Conservation (phyloP, 2,888 invertebrate species). For the Nomada fucata region DNA sequence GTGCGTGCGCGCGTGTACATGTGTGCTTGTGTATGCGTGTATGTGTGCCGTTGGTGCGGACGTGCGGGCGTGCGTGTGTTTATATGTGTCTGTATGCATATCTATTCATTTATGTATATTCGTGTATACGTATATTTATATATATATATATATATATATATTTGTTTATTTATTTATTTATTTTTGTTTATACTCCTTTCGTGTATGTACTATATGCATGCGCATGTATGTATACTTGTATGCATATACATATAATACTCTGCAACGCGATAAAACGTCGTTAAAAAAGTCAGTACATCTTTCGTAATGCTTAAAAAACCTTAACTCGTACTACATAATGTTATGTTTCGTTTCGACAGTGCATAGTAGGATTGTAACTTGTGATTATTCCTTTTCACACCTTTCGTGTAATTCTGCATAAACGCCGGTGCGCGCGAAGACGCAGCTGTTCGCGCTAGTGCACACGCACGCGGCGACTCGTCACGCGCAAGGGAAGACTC, state of each 20-base stretch:
- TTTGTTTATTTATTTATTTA: constrained; percentile 53
- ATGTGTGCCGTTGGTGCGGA: neutral
- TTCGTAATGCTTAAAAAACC: constrained; percentile 71
- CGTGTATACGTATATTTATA: constrained; percentile 35
- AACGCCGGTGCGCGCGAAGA: constrained; percentile 4
- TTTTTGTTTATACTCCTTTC: constrained; percentile 47
- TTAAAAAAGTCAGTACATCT: constrained; percentile 73
- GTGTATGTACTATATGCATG: constrained; percentile 4
- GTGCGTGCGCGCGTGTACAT: neutral
- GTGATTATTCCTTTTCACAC: constrained; percentile 53
- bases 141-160: constrained; percentile 55
- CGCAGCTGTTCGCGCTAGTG: constrained; percentile 1
- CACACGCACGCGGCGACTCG: constrained; percentile 45
- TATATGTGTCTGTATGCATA: constrained; percentile 40
- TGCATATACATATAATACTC: constrained; percentile 62
- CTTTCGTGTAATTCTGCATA: neutral
- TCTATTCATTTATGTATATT: constrained; percentile 50
- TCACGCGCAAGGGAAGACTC: constrained; percentile 69
- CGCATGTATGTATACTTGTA: constrained; percentile 45
- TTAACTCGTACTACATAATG: constrained; percentile 67
- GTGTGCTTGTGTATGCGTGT: constrained; percentile 37
- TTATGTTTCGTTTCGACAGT: constrained; percentile 72
- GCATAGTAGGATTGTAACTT: constrained; percentile 66
- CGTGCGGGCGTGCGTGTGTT: constrained; percentile 41
- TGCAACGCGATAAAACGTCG: constrained; percentile 72